These are phyloP conservation scores for Pituophis catenifer DNA, from an alignment of 2,113 vertebrate species.

Conservation along the genomic window DNA sequence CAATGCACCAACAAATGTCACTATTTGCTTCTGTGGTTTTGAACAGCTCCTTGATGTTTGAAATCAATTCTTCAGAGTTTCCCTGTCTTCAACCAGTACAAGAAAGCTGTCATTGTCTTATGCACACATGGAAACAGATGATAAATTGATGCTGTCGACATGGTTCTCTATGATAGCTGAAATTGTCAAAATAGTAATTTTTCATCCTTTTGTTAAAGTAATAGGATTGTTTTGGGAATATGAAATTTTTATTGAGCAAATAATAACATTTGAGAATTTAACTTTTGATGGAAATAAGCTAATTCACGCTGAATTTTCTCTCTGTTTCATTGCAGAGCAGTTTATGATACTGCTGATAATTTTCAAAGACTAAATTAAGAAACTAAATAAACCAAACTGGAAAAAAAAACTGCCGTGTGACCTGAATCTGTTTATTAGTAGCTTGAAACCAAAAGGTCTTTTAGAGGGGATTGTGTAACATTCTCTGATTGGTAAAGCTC, in stretches of 20 bases:
- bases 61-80: slow-evolving; percentile 64
- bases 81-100: slow-evolving; percentile 43
- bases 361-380: slow-evolving; percentile 48
- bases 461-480: slow-evolving; percentile 5
- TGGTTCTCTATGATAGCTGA: slow-evolving; percentile 46
- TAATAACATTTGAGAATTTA: slow-evolving; percentile 56
- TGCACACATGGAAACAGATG: slow-evolving; percentile 64
- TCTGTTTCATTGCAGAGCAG: slow-evolving; percentile 46
- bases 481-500: neutral
- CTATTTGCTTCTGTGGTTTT: slow-evolving; percentile 56
- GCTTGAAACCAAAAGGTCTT: neutral
- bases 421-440: slow-evolving; percentile 16
- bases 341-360: slow-evolving; percentile 52
- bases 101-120: slow-evolving; percentile 54
- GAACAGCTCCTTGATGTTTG: slow-evolving; percentile 61
- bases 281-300: slow-evolving; percentile 37
- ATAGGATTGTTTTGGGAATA: slow-evolving; percentile 50
- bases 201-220: slow-evolving; percentile 63
- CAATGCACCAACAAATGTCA: slow-evolving; percentile 22
- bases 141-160: slow-evolving; percentile 57
- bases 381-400: slow-evolving; percentile 27
- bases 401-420: neutral
- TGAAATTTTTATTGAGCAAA: slow-evolving; percentile 53
- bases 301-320: slow-evolving; percentile 49
- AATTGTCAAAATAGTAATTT: slow-evolving; percentile 57